Percentiles rank a stretch among this genome's conserved stretches.
phyloP scores from a whole-genome alignment of 1,140 invertebrate genomes.

The Andricus grossulariae region DNA sequence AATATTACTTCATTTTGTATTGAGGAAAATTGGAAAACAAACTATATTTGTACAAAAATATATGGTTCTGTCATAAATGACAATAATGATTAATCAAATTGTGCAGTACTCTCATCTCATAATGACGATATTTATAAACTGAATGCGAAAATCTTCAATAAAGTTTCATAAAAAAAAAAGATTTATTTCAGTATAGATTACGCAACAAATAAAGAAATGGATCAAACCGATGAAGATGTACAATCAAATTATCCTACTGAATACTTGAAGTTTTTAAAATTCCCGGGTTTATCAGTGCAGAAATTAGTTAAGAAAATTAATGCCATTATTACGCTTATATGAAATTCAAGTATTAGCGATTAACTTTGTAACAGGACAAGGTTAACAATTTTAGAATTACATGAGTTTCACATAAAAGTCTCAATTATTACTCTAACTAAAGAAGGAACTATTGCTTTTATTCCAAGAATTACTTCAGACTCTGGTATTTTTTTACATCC shows the following conservation, averaged over 20 bases:
- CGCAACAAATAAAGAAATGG: too few relatives aligned
- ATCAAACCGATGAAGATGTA: too few relatives aligned
- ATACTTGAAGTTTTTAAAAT: slow-evolving; percentile 43
- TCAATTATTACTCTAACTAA: slow-evolving; percentile 39
- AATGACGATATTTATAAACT: not conserved
- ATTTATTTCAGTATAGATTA: too few relatives aligned
- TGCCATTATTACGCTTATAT: slow-evolving; percentile 37
- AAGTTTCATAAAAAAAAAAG: not conserved
- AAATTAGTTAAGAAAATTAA: slow-evolving; percentile 40
- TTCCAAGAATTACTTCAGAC: slow-evolving; percentile 42
- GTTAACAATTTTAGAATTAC: slow-evolving; percentile 42
- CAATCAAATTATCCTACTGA: slow-evolving; percentile 34
- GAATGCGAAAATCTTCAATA: not conserved
- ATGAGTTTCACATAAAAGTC: slow-evolving; percentile 39
- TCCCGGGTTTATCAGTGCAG: slow-evolving; percentile 41
- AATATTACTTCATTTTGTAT: not conserved
- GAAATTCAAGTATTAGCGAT: slow-evolving; percentile 40
- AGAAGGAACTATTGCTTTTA: slow-evolving; percentile 25
- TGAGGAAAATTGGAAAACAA: not conserved
- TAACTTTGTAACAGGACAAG: slow-evolving; percentile 42
- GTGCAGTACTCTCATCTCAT: not conserved
- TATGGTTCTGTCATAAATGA: not conserved
- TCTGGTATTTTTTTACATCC: too few relatives aligned
- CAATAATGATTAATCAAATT: too few relatives aligned
- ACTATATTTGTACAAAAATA: not conserved